These are phyloP conservation scores for Meriones unguiculatus DNA, from an alignment of 2,113 vertebrate genomes.

Conservation along the genomic window DNA sequence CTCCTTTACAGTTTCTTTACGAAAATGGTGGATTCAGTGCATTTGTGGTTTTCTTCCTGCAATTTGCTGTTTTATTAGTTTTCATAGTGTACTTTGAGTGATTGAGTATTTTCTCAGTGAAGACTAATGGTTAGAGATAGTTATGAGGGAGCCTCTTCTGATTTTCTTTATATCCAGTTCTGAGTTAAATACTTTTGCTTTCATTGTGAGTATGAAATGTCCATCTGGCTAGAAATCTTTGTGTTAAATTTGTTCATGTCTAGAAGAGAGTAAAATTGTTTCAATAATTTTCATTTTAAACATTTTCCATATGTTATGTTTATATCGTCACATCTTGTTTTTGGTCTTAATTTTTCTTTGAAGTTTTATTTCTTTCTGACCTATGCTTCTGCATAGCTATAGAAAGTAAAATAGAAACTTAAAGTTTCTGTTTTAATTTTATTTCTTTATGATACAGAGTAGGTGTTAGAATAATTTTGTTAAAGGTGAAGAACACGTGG, in stretches of 20 bases:
- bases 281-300: slow-evolving; percentile 60
- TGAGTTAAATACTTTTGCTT: slow-evolving; percentile 67
- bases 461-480: background rate
- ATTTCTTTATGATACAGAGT: slow-evolving; percentile 12
- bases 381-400: slow-evolving; percentile 34
- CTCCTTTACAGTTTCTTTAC: background rate
- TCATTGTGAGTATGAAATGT: slow-evolving; percentile 66
- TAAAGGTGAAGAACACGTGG: slow-evolving; percentile 15
- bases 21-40: background rate
- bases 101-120: slow-evolving; percentile 50
- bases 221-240: slow-evolving; percentile 65
- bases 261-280: slow-evolving; percentile 57
- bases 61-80: slow-evolving; percentile 40
- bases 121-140: slow-evolving; percentile 67
- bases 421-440: slow-evolving; percentile 9
- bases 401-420: background rate
- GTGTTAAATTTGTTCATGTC: slow-evolving; percentile 66
- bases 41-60: background rate
- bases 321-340: slow-evolving; percentile 61
- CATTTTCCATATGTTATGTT: slow-evolving; percentile 63
- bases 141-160: slow-evolving; percentile 25
- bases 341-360: slow-evolving; percentile 62
- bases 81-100: slow-evolving; percentile 33
- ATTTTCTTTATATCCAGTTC: slow-evolving; percentile 52
- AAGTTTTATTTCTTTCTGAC: slow-evolving; percentile 34